Conservation (phyloP, 2,113 vertebrate species). For the Mustela lutreola region DNA sequence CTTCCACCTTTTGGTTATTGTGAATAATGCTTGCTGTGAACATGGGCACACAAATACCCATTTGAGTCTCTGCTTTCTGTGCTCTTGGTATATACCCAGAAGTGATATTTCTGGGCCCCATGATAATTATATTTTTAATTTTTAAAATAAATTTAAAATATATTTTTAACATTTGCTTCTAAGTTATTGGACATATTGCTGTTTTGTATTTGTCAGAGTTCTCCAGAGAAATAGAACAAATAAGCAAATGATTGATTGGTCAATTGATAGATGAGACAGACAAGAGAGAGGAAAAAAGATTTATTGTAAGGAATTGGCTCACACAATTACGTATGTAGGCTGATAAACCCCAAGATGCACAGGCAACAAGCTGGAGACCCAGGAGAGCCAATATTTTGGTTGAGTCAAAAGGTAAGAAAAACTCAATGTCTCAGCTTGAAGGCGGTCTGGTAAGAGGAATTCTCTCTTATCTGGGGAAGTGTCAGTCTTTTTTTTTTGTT, state of each 20-base stretch:
- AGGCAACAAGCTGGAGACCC: not conserved
- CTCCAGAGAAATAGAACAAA: not conserved
- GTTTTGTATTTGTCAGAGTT: not conserved
- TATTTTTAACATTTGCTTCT: not conserved
- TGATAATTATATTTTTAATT: not conserved
- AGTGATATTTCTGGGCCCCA: not conserved
- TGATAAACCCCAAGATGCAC: not conserved
- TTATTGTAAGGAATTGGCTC: not conserved
- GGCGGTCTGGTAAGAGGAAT: not conserved
- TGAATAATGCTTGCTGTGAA: not conserved
- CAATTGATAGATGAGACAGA: not conserved
- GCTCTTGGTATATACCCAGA: not conserved
- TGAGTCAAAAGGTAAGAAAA: not conserved
- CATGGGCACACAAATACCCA: not conserved
- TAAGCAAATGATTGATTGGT: not conserved
- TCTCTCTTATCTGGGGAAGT: not conserved
- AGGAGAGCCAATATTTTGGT: not conserved
- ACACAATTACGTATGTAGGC: not conserved
- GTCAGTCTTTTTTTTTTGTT: not conserved
- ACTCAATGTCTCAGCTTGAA: not conserved
- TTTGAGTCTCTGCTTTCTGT: not conserved
- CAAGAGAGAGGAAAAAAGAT: not conserved
- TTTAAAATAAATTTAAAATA: not conserved
- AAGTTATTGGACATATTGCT: not conserved
- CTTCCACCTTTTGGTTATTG: not conserved